These are phyloP conservation scores for Arbacia lixula DNA, from an alignment of 53 echinoderm and acorn worm genomes.

Conservation along the genomic window DNA sequence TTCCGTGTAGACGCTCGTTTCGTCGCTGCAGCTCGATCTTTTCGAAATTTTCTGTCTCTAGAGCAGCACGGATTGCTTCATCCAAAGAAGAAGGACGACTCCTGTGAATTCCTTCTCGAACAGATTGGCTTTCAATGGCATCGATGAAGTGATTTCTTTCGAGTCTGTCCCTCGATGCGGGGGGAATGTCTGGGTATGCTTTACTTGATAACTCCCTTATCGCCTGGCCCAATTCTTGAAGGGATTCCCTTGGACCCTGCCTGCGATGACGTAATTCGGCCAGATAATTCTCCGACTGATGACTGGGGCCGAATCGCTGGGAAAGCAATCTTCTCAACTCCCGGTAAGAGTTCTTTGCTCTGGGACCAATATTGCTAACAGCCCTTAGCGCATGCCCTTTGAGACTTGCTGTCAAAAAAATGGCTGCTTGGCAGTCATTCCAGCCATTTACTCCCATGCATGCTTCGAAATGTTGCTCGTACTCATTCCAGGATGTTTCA, in stretches of 20 bases:
- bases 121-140: constrained; percentile 44
- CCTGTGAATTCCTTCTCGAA: constrained; percentile 41
- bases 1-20: constrained; percentile 17
- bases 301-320: constrained; percentile 36
- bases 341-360: neutral
- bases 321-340: neutral
- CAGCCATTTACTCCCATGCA: neutral
- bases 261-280: constrained; percentile 20
- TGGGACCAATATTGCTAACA: neutral
- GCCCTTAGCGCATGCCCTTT: neutral
- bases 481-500: neutral
- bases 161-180: constrained; percentile 54
- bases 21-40: constrained; percentile 18
- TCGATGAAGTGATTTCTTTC: constrained; percentile 65
- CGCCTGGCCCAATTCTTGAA: constrained; percentile 47
- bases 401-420: too few species aligned
- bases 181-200: constrained; percentile 54
- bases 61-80: constrained; percentile 51
- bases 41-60: constrained; percentile 61
- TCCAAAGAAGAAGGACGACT: constrained; percentile 55
- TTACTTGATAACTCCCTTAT: constrained; percentile 5
- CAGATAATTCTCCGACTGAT: constrained; percentile 18
- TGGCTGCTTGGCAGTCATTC: neutral
- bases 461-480: constrained; percentile 15
- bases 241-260: constrained; percentile 17